A percentile compares a stretch with the other conserved stretches of the same genome.
Evolutionary conservation across 2,888 invertebrate genomes (phyloP).

Genomic region (Synanthedon tipuliformis): DNA sequence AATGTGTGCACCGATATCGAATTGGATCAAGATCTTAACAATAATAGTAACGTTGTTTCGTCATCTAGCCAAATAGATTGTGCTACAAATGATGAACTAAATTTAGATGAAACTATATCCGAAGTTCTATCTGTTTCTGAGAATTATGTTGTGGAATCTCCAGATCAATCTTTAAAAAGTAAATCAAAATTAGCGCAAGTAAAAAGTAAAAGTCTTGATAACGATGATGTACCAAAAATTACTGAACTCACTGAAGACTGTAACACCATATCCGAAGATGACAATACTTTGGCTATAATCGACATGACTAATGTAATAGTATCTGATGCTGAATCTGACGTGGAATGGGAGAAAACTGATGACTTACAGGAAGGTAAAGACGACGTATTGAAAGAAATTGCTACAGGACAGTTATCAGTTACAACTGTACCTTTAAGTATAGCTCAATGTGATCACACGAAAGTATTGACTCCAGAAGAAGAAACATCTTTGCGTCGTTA

Average conservation of each 20-base stretch:
- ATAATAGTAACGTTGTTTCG: neutral
- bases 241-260: conserved; percentile 47
- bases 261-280: conserved; percentile 20
- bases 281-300: conserved; percentile 35
- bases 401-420: conserved; percentile 44
- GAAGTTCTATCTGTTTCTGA: neutral
- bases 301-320: conserved; percentile 67
- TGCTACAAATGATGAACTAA: neutral
- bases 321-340: conserved; percentile 74
- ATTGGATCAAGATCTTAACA: neutral
- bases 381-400: conserved; percentile 25
- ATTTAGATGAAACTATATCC: neutral
- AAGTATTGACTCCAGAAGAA: conserved; percentile 67
- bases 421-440: conserved; percentile 51
- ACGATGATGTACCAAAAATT: conserved; percentile 55
- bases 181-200: conserved; percentile 37
- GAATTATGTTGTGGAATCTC: conserved; percentile 53
- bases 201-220: conserved; percentile 64
- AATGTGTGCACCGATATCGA: neutral
- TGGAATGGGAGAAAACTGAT: conserved; percentile 69
- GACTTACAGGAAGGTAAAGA: conserved; percentile 33
- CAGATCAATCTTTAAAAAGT: conserved; percentile 35
- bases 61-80: neutral
- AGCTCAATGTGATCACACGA: conserved; percentile 46
- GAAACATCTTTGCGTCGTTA: conserved; percentile 68